Conservation (phyloP, 2,797 vertebrate species). For the Poeciliopsis paucimaculata region DNA sequence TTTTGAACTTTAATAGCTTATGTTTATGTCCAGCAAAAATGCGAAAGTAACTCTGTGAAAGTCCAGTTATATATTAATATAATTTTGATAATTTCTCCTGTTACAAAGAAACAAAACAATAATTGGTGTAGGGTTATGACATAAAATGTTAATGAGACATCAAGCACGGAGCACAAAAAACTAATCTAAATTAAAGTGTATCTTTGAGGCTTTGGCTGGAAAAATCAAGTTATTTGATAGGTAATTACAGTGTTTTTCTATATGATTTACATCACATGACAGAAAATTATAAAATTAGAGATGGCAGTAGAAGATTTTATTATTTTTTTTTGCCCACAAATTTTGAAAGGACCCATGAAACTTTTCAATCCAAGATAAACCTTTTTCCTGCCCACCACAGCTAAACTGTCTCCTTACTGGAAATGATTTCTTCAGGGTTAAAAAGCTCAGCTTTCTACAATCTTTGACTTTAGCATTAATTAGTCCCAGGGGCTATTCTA, state of each 20-base stretch:
- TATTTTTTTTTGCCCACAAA: neutral
- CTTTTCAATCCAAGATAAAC: neutral
- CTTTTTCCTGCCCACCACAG: neutral
- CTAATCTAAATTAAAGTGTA: neutral
- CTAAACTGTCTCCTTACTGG: neutral
- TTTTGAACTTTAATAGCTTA: neutral
- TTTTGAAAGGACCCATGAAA: neutral
- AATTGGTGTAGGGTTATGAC: neutral
- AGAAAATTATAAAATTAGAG: neutral
- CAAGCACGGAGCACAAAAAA: neutral
- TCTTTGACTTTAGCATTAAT: neutral
- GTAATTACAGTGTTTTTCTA: neutral
- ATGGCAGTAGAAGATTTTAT: neutral
- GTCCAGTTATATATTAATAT: neutral
- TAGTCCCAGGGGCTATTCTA: no score
- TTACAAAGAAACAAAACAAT: neutral
- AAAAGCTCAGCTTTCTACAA: neutral
- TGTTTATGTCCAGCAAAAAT: neutral
- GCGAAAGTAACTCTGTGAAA: neutral
- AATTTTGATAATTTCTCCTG: neutral
- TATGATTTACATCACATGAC: neutral
- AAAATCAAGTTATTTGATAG: neutral
- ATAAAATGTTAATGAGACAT: neutral
- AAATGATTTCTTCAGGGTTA: neutral
- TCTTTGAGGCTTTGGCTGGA: neutral